Evolutionary conservation across 2,113 vertebrate genomes (phyloP), one percentile per base, ranked within the genome.

Genomic region (Rhombomys opimus): DNA sequence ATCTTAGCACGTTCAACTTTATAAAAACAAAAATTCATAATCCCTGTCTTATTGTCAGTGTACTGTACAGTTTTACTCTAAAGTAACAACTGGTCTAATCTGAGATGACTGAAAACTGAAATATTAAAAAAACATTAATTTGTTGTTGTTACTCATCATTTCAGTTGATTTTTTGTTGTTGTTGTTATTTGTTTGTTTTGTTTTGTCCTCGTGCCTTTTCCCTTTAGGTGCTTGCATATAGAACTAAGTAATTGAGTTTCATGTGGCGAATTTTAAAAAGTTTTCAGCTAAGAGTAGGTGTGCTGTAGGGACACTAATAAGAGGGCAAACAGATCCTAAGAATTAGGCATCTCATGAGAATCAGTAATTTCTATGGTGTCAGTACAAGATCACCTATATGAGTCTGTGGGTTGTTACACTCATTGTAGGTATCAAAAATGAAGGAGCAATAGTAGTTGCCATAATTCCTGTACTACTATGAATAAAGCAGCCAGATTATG

Each of bases 11-110:
- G 15, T n/a, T 89, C 52, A 57, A 14, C 2, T 61, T 88, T 50
- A 46, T 90, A 87, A 54, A 93, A 93, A 57, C 18, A 54, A 35
- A 73, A 96, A 22, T n/a, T 67, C 63, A 18, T 70, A 30, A 7
- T 1, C 0, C 2, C 18, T 0, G 0, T 0, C 0, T 0, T 50
- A 22, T 32, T 94, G 50, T 76, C 61, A 81, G n/a, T 35, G 18
- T 10, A 52, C 35, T 82, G 14, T 22, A n/a, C 57, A 18, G 7
- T 92, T 76, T 90, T 77, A 72, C 68, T 59, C 9, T 63, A 27
- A 91, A 95, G 84, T 81, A 52, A 27, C 78, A 96, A 67, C 23
- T 61, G 13, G 18, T 38, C 88, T 32, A 70, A 63, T 25, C 59
- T 2, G 22, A 96, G 76, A 2, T 32, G 57, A 75, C 20, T 38